These are phyloP conservation scores for Brachionus angularis DNA, from an alignment of 1,140 invertebrate species.

Conservation along the genomic window DNA sequence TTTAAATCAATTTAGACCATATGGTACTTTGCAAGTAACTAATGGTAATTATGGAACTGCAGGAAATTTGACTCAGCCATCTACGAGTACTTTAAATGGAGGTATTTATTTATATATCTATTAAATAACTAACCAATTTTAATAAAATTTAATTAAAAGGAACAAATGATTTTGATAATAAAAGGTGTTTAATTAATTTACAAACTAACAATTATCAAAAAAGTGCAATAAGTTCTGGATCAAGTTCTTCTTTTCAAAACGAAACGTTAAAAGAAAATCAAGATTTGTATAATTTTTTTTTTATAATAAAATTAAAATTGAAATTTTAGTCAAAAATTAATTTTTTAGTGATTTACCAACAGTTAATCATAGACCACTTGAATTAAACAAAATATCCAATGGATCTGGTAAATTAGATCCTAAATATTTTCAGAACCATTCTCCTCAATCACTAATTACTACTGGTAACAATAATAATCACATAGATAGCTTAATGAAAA, in stretches of 20 bases:
- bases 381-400: constrained; percentile 1
- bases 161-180: too few relatives aligned
- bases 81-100: background rate
- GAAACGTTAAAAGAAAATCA: background rate
- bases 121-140: too few relatives aligned
- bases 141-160: too few relatives aligned
- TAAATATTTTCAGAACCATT: constrained; percentile 42
- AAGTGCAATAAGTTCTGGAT: background rate
- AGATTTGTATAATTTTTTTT: constrained; percentile 23
- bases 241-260: background rate
- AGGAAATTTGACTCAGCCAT: constrained; percentile 6
- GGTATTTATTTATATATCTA: background rate
- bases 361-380: background rate
- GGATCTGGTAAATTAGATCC: constrained; percentile 30
- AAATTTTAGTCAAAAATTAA: background rate
- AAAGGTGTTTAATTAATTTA: too few relatives aligned
- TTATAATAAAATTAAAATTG: background rate
- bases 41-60: too few relatives aligned
- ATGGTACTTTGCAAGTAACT: constrained; percentile 14
- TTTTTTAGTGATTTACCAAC: constrained; percentile 5
- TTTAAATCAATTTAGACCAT: constrained; percentile 5
- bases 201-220: too few relatives aligned
- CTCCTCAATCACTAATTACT: constrained; percentile 3
- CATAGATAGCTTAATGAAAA: background rate
- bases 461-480: background rate